Evolutionary conservation across 2,888 invertebrate species (phyloP), one percentile per base, ranked within the genome.

Genomic region (Autographa pulchrina): DNA sequence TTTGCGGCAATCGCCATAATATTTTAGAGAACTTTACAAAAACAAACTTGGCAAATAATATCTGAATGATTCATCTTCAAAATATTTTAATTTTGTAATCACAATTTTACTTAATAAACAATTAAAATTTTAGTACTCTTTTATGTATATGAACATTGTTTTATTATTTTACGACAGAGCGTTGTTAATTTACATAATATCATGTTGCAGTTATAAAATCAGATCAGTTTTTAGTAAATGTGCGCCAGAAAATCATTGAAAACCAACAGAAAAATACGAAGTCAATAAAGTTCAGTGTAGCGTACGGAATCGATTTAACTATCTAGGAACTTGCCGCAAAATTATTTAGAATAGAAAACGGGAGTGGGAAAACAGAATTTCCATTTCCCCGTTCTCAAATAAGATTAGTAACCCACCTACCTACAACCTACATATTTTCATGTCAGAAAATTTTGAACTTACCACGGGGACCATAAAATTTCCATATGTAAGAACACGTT

Each of bases 91-190:
- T 48, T 2, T 16, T n/a, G 0, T 2, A 16, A 48, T 48, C 7
- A 48, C 48, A 48, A n/a, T 43, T 38, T 25, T 11, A 11, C 43
- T 16, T 3, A 16, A 43, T 43, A 16, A 43, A 16, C 16, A 16
- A 43, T 16, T 14, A 1, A 2, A 43, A 43, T 16, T 16, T 16
- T 5, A 48, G n/a, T n/a, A 75, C 69, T 75, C 69, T 75, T 70
- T 68, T 63, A 48, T 48, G 48, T n/a, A 48, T n/a, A 48, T n/a
- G n/a, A 48, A 48, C 48, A n/a, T 16, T 48, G 48, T 72, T 70
- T 70, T 67, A 54, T 11, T 69, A 62, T 72, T 69, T 35, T 73
- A 74, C 59, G 61, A 61, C 52, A 32, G 58, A 68, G 60, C 58
- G 25, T 41, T 25, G 14, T 18, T 61, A 61, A 61, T 68, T 66